Conservation (phyloP, 2,113 vertebrate genomes). For the Paratilapia polleni region DNA sequence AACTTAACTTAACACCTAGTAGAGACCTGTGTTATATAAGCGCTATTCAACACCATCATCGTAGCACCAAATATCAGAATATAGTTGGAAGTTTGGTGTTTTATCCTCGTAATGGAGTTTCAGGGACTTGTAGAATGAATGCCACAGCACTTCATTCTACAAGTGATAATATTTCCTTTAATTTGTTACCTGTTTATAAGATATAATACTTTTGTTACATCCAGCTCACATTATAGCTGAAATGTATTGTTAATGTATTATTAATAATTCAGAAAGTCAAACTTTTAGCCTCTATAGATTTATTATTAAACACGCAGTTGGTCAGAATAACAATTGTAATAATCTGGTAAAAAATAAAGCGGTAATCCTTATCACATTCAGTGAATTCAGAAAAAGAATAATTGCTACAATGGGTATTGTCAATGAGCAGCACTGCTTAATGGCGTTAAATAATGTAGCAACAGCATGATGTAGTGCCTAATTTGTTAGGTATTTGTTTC, state of each 20-base stretch:
- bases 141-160: not conserved
- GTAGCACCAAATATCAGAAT: not conserved
- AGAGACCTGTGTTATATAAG: not conserved
- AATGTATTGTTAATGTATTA: not conserved
- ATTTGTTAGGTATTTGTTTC: not conserved
- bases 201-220: not conserved
- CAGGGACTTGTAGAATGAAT: not conserved
- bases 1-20: not conserved
- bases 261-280: not conserved
- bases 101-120: too few species aligned
- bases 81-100: not conserved
- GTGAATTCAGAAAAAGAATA: too few species aligned
- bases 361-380: not conserved
- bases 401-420: not conserved
- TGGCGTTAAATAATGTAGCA: not conserved
- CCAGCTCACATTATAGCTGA: not conserved
- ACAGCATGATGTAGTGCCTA: not conserved
- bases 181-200: not conserved
- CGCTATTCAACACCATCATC: not conserved
- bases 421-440: not conserved
- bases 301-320: not conserved
- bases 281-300: not conserved
- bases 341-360: not conserved
- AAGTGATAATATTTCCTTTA: too few species aligned
- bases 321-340: not conserved